A percentile compares a stretch with the other conserved stretches of the same genome.
Evolutionary conservation across 2,113 vertebrate genomes (phyloP).

Genomic region (Siniperca knerii): DNA sequence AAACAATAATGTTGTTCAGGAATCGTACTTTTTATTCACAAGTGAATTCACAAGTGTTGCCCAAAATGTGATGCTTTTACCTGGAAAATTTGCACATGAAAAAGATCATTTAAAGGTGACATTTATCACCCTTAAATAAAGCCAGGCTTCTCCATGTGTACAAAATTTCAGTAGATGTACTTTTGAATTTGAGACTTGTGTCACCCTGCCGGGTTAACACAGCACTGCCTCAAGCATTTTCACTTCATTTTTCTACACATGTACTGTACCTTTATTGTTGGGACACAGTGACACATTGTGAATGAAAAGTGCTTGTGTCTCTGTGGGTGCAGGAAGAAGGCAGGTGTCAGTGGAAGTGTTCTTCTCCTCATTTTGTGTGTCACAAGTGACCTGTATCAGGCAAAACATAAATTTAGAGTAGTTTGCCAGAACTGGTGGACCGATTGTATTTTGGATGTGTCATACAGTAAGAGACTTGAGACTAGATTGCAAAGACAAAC

Average conservation of each 20-base stretch:
- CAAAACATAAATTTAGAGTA: not conserved
- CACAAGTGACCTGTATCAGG: slow-evolving; percentile 57
- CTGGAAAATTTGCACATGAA: not conserved
- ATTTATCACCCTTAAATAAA: not conserved
- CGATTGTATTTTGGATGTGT: not conserved
- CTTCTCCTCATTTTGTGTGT: slow-evolving; percentile 43
- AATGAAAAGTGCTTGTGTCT: not conserved
- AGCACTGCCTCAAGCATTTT: not conserved
- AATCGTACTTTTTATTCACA: not conserved
- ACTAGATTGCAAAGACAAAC: not conserved
- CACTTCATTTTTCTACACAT: not conserved
- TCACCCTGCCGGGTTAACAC: not conserved
- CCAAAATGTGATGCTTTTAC: not conserved
- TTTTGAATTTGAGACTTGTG: not conserved
- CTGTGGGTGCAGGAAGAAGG: slow-evolving; percentile 2
- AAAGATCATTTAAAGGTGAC: not conserved
- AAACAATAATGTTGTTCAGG: not conserved
- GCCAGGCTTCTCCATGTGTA: not conserved
- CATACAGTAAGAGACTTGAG: not conserved
- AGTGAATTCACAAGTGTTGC: not conserved
- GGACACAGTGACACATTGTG: slow-evolving; percentile 12
- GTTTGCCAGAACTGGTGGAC: not conserved
- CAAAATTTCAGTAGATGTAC: not conserved
- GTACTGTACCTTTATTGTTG: slow-evolving; percentile 33
- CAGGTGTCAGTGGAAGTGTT: not conserved